Base-by-base conservation (phyloP, 2,113 vertebrate species). In the Pavo muticus region DNA sequence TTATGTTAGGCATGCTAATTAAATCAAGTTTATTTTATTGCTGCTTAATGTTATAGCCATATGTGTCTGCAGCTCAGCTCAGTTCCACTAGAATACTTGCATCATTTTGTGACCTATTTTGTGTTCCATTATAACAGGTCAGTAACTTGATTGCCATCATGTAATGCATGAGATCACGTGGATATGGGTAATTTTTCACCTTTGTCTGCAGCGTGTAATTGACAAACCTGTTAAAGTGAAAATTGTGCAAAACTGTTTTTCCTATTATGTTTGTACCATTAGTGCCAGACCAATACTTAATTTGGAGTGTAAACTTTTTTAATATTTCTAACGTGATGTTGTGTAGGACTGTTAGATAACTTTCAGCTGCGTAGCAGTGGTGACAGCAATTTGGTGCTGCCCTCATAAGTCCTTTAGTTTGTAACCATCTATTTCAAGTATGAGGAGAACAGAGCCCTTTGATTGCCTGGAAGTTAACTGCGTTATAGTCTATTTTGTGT, bases 21-120 rank as follows among this genome's bases (percentile, higher is more conserved):
- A 89, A 90, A 84, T 88, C 44, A 50, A 75, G 69, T 75, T 72
- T 84, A 90, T 91, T 91, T 92, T 68, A 86, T 61, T 93, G 37
- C 80, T 85, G 47, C 57, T 73, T 92, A 75, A 64, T 82, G 30
- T 78, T 94, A 54, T 5, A 29, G 70, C 35, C 5, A 2, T 72
- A 50, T 35, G 27, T 68, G 29, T 90, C n/a, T 91, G 74, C 37
- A 92, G 47, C 65, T 78, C 59, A 83, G 23, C 57, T 37, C 27
- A 32, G n/a, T 78, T 93, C 72, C 0, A 0, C 47, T 73, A 25
- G 12, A 87, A 40, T 39, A 81, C 72, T 40, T 5, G 2, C 39
- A 74, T 45, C 4, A 2, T 64, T 81, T 84, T 64, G 52, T 83
- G 84, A 18, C 37, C 47, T 14, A 9, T 76, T 72, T 84, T 85